phyloP scores from a whole-genome alignment of 2,888 invertebrate genomes.

The Muschampia staudingeri region DNA sequence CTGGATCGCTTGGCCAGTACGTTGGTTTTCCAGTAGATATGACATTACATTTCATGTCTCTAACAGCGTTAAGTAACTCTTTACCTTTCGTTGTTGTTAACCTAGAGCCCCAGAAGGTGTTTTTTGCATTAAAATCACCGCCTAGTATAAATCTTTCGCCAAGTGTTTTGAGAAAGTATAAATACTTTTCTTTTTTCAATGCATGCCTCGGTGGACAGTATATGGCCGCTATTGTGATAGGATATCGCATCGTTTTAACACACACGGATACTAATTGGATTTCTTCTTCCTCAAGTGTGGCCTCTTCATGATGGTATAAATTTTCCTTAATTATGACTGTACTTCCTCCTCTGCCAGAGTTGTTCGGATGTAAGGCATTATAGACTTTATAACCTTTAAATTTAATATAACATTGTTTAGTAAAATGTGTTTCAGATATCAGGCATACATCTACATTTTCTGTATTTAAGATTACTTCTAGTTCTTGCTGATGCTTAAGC shows the following conservation, averaged over 20 bases:
- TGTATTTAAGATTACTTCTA: background rate
- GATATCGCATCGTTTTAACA: background rate
- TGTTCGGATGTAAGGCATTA: background rate
- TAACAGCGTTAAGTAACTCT: too few relatives aligned
- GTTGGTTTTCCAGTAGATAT: too few relatives aligned
- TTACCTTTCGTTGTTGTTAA: too few relatives aligned
- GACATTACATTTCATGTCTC: too few relatives aligned
- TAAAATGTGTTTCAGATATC: background rate
- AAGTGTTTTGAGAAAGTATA: background rate
- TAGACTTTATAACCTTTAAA: background rate
- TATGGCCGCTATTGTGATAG: background rate
- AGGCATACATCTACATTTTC: background rate
- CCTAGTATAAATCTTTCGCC: too few relatives aligned
- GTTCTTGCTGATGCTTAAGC: background rate
- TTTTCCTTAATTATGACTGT: background rate
- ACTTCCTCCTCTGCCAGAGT: background rate
- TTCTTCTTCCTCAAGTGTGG: background rate
- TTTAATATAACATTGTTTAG: background rate
- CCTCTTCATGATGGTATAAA: background rate
- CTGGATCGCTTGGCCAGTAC: too few relatives aligned
- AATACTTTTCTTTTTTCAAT: background rate
- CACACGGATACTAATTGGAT: background rate
- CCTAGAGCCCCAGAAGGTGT: too few relatives aligned
- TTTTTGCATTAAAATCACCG: too few relatives aligned
- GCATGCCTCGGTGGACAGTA: slow-evolving; percentile 6